These are phyloP conservation scores for Philonicus albiceps DNA, from an alignment of 2,888 invertebrate species.

Conservation along the genomic window DNA sequence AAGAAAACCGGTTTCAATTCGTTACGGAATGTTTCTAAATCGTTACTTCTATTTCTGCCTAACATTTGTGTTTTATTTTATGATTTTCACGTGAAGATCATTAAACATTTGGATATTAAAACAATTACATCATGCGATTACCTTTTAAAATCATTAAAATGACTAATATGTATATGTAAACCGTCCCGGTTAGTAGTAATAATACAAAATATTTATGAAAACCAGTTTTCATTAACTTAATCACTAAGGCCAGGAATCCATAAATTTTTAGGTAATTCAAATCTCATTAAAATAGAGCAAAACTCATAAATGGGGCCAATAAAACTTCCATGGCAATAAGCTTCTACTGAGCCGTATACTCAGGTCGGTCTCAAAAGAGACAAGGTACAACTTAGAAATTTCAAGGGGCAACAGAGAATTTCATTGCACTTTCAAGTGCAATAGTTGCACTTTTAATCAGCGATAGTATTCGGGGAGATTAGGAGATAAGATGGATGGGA, in stretches of 20 bases:
- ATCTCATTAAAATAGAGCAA: neutral
- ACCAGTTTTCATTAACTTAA: neutral
- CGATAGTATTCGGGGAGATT: neutral
- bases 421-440: neutral
- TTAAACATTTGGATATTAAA: neutral
- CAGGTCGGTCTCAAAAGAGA: neutral
- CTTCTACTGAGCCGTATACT: neutral
- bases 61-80: neutral
- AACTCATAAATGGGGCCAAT: neutral
- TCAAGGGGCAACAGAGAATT: neutral
- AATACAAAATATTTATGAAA: neutral
- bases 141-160: neutral
- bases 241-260: neutral
- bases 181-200: neutral
- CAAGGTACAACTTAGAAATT: neutral
- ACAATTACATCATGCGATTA: neutral
- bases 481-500: neutral
- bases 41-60: neutral
- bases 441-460: neutral
- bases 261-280: neutral
- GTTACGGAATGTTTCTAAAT: neutral
- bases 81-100: neutral
- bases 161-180: neutral
- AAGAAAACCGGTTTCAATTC: neutral
- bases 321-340: neutral